Conservation (phyloP, 1,140 invertebrate genomes). For the Triops longicaudatus region DNA sequence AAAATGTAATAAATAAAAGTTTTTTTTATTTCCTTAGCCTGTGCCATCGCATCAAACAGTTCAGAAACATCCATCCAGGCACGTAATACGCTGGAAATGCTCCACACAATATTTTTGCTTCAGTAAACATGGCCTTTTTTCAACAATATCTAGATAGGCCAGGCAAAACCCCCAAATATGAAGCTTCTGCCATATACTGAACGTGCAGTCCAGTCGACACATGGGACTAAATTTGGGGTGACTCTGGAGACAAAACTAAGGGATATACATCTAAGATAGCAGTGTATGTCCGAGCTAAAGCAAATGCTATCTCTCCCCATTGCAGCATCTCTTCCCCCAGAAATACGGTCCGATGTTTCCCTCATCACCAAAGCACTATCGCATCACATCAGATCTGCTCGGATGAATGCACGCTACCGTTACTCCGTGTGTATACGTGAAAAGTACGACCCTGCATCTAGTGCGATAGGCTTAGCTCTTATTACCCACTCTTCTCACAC, state of each 20-base stretch:
- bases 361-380: constrained; percentile 14
- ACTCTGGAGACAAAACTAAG: constrained; percentile 5
- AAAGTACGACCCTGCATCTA: not conserved
- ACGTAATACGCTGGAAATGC: constrained; percentile 1
- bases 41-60: not conserved
- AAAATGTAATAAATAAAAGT: not conserved
- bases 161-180: not conserved
- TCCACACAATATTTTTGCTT: not conserved
- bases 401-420: not conserved
- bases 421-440: not conserved
- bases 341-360: not conserved
- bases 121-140: not conserved
- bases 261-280: not conserved
- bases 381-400: not conserved
- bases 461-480: not conserved
- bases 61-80: not conserved
- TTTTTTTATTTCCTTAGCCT: not conserved
- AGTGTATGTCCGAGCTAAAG: not conserved
- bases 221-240: constrained; percentile 13
- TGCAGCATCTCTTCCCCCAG: not conserved
- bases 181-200: not conserved
- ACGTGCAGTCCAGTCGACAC: not conserved
- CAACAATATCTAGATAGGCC: not conserved
- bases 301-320: not conserved
- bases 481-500: not conserved